phyloP scores from a whole-genome alignment of 2,888 invertebrate species.

The Tenthredo mesomela region DNA sequence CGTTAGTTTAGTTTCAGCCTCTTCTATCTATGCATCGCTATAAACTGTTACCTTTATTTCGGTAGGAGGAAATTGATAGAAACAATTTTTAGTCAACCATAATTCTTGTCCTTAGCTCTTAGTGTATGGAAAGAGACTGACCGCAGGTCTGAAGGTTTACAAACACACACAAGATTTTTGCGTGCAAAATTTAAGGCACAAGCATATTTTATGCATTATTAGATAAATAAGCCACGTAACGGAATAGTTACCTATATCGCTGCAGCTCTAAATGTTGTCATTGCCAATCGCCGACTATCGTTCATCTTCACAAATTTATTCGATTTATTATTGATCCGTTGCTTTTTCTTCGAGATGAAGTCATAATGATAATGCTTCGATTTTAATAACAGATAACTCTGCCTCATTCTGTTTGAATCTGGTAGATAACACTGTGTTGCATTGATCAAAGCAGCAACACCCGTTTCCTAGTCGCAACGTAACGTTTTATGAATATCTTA shows the following conservation, averaged over 20 bases:
- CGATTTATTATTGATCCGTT: not conserved
- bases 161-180: not conserved
- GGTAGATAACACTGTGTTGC: not conserved
- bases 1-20: not conserved
- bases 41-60: not conserved
- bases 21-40: conserved; percentile 2
- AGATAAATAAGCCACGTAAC: not conserved
- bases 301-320: not conserved
- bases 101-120: not conserved
- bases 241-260: not conserved
- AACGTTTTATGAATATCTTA: not conserved
- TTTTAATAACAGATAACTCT: not conserved
- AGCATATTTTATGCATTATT: not conserved
- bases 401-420: not conserved
- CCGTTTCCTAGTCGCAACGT: not conserved
- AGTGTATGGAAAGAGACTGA: not conserved
- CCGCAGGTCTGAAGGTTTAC: not conserved
- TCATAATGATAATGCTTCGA: not conserved
- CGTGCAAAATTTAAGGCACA: not conserved
- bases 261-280: not conserved
- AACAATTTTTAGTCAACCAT: not conserved
- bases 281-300: not conserved
- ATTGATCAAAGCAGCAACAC: not conserved
- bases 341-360: not conserved
- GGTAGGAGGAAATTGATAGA: not conserved